A percentile compares a stretch with the other conserved stretches of the same genome.
These are phyloP conservation scores for Malurus leucopterus DNA, from an alignment of 2,797 vertebrate species.

Conservation along the genomic window DNA sequence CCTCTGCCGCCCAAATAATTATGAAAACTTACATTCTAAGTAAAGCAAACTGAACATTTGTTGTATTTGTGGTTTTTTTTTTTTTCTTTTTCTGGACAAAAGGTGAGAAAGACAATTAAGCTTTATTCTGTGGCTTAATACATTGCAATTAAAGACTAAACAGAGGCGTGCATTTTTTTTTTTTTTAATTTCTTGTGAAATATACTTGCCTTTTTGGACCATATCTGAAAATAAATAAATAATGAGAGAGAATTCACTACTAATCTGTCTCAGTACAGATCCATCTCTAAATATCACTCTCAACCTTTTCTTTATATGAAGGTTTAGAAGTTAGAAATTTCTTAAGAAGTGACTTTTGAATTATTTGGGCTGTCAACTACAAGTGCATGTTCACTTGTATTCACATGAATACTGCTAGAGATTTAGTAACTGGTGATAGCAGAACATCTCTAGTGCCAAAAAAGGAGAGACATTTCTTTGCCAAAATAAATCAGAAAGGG, in stretches of 20 bases:
- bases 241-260: not conserved
- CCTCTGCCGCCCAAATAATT: not conserved
- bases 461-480: not conserved
- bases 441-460: not conserved
- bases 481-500: slow-evolving; percentile 11
- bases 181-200: not conserved
- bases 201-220: not conserved
- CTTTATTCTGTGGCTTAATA: not conserved
- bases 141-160: not conserved
- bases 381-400: not conserved
- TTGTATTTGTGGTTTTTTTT: not conserved
- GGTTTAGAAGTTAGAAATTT: not conserved
- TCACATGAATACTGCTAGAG: not conserved
- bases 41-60: not conserved
- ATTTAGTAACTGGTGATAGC: slow-evolving; percentile 6
- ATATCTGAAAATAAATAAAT: not conserved
- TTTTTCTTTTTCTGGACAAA: not conserved
- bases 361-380: not conserved
- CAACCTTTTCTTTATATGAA: not conserved
- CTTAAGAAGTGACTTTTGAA: not conserved
- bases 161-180: not conserved
- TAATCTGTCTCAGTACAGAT: not conserved
- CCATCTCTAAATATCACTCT: not conserved
- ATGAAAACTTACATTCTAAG: not conserved
- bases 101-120: not conserved